Evolutionary conservation across 2,888 invertebrate genomes (phyloP).

Genomic region (Hypena proboscidalis): DNA sequence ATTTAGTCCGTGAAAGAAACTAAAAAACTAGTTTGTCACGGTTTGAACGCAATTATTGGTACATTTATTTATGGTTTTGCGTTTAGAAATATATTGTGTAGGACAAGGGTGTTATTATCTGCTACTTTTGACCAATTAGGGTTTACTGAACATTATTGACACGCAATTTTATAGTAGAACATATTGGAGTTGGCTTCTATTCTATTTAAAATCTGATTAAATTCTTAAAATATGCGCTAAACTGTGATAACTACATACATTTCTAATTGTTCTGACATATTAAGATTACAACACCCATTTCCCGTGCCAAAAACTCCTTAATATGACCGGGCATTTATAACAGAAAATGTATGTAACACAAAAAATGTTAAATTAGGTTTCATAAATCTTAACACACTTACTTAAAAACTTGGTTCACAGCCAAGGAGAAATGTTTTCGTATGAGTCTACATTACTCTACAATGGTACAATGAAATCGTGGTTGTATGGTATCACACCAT

Average conservation of each 20-base stretch:
- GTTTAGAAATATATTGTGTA: slow-evolving; percentile 5
- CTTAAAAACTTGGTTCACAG: slow-evolving; percentile 39
- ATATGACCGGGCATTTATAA: slow-evolving; percentile 31
- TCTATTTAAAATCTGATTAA: no score
- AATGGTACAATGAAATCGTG: slow-evolving; percentile 43
- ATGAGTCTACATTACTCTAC: slow-evolving; percentile 15
- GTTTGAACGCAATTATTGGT: slow-evolving; percentile 24
- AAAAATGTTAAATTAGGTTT: slow-evolving; percentile 31
- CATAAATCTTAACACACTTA: slow-evolving; percentile 36
- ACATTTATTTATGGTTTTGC: slow-evolving; percentile 27
- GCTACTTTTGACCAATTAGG: no score
- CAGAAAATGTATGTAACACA: slow-evolving; percentile 19
- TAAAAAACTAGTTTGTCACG: slow-evolving; percentile 57
- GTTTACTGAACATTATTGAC: no score
- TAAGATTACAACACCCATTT: slow-evolving; percentile 1
- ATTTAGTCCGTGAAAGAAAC: slow-evolving; percentile 68
- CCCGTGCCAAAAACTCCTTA: slow-evolving; percentile 11
- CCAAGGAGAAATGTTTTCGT: slow-evolving; percentile 39
- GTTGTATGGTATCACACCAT: slow-evolving; percentile 42
- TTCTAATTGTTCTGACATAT: neutral
- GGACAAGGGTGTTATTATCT: no score
- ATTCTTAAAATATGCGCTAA: no score
- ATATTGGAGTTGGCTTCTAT: no score
- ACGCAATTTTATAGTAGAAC: no score
- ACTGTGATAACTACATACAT: slow-evolving; percentile 14